Conservation (phyloP, 2,888 invertebrate genomes). For the Spatulosminthurus flaviceps region DNA sequence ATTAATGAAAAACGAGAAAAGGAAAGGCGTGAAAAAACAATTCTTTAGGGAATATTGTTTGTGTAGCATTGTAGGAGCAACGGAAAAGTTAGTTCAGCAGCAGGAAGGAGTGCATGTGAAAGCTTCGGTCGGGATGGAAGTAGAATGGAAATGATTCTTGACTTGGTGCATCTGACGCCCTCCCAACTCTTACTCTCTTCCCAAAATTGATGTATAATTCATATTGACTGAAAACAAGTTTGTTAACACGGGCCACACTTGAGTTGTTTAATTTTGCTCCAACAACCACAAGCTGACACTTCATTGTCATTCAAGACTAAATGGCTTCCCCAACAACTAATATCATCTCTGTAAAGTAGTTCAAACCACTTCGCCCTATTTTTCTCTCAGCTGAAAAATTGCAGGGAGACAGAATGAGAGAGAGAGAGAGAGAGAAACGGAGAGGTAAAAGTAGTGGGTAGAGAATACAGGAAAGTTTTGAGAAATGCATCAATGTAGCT, state of each 20-base stretch:
- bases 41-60: too few species aligned
- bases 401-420: too few species aligned
- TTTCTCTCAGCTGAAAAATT: too few species aligned
- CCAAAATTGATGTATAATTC: background rate
- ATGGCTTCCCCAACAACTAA: background rate
- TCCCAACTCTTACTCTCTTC: too few species aligned
- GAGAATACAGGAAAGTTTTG: too few species aligned
- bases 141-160: background rate
- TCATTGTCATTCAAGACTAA: background rate
- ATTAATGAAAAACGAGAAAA: background rate
- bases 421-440: too few species aligned
- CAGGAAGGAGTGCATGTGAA: background rate
- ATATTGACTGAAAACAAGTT: conserved; percentile 8
- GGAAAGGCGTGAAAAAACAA: background rate
- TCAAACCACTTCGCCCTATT: too few species aligned
- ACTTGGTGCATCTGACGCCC: too few species aligned
- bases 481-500: too few species aligned
- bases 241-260: conserved; percentile 12
- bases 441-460: too few species aligned
- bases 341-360: too few species aligned
- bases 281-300: conserved; percentile 14
- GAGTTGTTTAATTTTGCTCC: background rate
- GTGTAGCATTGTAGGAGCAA: too few species aligned
- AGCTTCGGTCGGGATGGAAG: background rate
- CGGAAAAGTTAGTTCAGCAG: background rate